Base-by-base conservation (phyloP, 2,797 vertebrate genomes). In the Aldrovandia affinis region DNA sequence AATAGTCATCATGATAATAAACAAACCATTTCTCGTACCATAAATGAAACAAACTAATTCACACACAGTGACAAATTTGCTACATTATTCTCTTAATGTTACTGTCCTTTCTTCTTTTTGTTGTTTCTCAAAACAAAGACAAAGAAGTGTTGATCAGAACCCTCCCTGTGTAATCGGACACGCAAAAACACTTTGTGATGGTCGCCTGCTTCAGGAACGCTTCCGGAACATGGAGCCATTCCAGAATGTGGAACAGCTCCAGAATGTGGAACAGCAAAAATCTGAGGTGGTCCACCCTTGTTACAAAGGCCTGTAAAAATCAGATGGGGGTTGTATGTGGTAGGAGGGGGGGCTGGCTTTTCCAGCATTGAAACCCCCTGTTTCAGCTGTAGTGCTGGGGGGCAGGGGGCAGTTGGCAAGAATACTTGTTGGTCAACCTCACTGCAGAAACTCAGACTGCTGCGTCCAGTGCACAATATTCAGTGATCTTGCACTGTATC, bases 31-130 rank as follows among this genome's bases (percentile, higher is more conserved):
- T 86, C 18, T 87, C 1, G 44, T 82, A 88, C 81, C 79, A 78
- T 57, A 90, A 84, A 87, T 83, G 90, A 91, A 88, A 78, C 77
- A 90, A 55, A 73, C 85, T 15, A 85, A 61, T 65, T 54, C 75
- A 86, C 85, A 88, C 85, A 90, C 52, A 33, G 90, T 89, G 89
- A 92, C 86, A 90, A 81, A 90, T 77, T 89, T 95, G 94, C 94
- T 94, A 94, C 94, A 94, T 94, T 89, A 85, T 88, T 90, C 88
- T 90, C 90, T n/a, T 85, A 91, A 90, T 86, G 87, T 80, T 86
- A 86, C 87, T 83, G 63, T 78, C 84, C 57, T 50, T 87, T 78
- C 86, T 80, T 63, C 8, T 57, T 82, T 75, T 87, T 73, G 80
- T 85, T 86, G 88, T 78, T 70, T 52, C 61, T 55, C 44, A 81